Conservation (phyloP, 2,113 vertebrate species). For the Gavia stellata region DNA sequence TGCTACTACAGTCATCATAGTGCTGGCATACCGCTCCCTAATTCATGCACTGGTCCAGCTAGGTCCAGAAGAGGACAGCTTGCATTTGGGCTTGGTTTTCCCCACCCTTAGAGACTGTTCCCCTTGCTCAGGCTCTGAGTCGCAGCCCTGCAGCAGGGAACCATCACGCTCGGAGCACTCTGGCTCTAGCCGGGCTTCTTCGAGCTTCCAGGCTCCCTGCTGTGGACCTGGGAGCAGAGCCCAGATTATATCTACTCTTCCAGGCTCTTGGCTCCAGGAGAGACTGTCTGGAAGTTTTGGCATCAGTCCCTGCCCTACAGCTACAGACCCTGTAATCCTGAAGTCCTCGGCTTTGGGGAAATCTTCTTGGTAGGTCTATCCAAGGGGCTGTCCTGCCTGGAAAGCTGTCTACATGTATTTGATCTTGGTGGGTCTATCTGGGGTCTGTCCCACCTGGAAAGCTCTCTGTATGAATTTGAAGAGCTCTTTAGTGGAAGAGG, state of each 20-base stretch:
- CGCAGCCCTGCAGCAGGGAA: neutral
- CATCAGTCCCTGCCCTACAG: slow-evolving; percentile 14
- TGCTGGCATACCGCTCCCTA: neutral
- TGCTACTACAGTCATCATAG: neutral
- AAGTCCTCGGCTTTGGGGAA: slow-evolving; percentile 38
- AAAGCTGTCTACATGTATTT: neutral
- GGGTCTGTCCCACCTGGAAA: neutral
- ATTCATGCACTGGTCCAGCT: too few species aligned
- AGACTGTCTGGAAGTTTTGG: slow-evolving; percentile 56
- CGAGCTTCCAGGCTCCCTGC: slow-evolving; percentile 21
- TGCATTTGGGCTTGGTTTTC: neutral
- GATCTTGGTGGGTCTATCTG: neutral
- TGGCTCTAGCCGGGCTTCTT: neutral
- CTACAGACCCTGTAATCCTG: neutral
- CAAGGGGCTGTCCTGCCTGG: neutral
- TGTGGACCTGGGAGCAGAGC: slow-evolving; percentile 55
- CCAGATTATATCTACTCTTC: slow-evolving; percentile 56
- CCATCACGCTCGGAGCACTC: neutral
- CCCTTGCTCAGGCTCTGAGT: neutral
- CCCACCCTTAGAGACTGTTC: neutral
- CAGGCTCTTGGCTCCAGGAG: slow-evolving; percentile 53
- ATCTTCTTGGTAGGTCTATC: slow-evolving; percentile 52
- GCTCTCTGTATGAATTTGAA: neutral
- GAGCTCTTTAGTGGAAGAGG: neutral
- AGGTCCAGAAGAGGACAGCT: neutral